A percentile compares a stretch with the other conserved stretches of the same genome.
Evolutionary conservation across 2,888 invertebrate genomes (phyloP).

Genomic region (Macrophya alboannulata): DNA sequence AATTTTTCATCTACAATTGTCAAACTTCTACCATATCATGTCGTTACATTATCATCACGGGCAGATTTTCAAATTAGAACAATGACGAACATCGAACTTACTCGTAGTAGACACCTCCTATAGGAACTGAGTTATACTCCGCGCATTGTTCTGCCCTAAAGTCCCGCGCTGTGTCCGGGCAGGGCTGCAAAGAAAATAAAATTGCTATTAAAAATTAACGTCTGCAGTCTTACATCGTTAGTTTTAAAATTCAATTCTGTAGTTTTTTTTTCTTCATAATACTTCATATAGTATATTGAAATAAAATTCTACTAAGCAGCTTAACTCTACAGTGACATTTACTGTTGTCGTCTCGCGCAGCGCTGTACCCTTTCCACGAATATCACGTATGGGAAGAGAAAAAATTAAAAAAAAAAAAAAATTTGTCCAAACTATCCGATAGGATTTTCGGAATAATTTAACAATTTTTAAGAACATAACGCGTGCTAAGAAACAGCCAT

Average conservation of each 20-base stretch:
- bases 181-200: conserved; percentile 83
- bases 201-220: conserved; percentile 39
- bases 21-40: not conserved
- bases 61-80: not conserved
- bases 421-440: not conserved
- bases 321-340: conserved; percentile 9
- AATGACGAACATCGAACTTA: conserved; percentile 80
- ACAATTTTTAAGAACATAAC: conserved; percentile 6
- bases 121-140: conserved; percentile 89
- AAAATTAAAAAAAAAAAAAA: not conserved
- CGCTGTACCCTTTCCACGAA: too few species aligned
- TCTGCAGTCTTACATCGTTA: not conserved
- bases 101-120: conserved; percentile 92
- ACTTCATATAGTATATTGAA: not conserved
- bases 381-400: not conserved
- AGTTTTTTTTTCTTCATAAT: not conserved
- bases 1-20: not conserved
- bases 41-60: not conserved
- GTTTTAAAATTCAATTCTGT: not conserved
- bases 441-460: conserved; percentile 18
- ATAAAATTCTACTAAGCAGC: conserved; percentile 33
- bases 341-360: not conserved
- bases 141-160: conserved; percentile 96
- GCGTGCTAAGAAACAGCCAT: conserved; percentile 1
- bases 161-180: conserved; percentile 89